Evolutionary conservation across 2,888 invertebrate genomes (phyloP), one percentile per base, ranked within the genome.

Genomic region (Punctoribates punctum): DNA sequence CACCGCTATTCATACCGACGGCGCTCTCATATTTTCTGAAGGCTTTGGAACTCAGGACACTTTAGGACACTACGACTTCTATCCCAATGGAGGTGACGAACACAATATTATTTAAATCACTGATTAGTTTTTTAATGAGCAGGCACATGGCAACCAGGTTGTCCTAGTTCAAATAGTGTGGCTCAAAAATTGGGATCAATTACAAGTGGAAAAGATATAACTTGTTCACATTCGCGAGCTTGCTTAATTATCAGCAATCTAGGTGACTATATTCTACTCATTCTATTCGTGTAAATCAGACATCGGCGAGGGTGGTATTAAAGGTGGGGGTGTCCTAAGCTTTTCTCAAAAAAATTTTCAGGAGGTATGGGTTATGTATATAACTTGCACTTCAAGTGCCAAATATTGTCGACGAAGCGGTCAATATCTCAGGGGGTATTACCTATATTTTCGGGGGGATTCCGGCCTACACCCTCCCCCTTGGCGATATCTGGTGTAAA

Each of bases 81-180:
- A 65, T 65, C 65, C 65, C 8, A 65, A 65, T 38, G 65, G 65
- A 29, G 65, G 60, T 60, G 5, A n/a, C n/a, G n/a, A 57, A n/a
- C n/a, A 4, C 48, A 48, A n/a, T 11, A 48, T 20, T 20, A 57
- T 20, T 6, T 20, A 57, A 17, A 20, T 57, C n/a, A 20, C 20
- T 23, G 13, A 57, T 20, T 57, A 17, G 3, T 8, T 57, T 57
- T 57, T 6, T 51, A 51, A 51, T 51, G 51, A 27, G 27, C 11
- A 60, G 60, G 65, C 1, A 34, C 34, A n/a, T 65, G 29, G 38
- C 65, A 65, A 20, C 65, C 65, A 17, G 65, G 65, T 4, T 65
- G 65, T 65, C 34, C 65, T n/a, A 5, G 2, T 17, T 34, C 34
- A 0, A 15, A 15, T 9, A 20, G 65, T 65, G 27, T 65, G 25